Base-by-base conservation (phyloP, 2,888 invertebrate species). In the Neuroscelio doddi region DNA sequence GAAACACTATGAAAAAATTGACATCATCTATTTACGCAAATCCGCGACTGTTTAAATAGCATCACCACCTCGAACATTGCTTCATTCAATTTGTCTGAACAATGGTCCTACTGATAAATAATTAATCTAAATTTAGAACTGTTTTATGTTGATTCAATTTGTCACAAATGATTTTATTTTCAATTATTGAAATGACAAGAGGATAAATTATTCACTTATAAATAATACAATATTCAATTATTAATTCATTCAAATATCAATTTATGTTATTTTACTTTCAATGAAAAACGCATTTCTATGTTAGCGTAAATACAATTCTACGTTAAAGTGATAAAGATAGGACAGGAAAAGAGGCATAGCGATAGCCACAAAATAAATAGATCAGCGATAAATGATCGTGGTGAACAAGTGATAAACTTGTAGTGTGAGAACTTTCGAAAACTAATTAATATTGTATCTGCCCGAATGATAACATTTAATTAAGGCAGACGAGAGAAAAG, bases 381-480 rank as follows among this genome's bases (percentile, higher is more conserved):
- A 61, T 65, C 39, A 45, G 45, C 56, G 56, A 56, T 65, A 56
- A 47, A 44, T 64, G 39, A 30, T 32, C 27, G 3, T 14, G 47
- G 26, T 42, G 51, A 14, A 42, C 49, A 39, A 32, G 49, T 32
- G 56, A 63, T 50, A 58, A 52, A 45, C 38, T 53, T 14, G 53
- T 53, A 29, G 58, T 45, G 53, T 58, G 64, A 21, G 53, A 64
- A 58, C 53, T 49, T 49, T 64, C 49, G 58, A 64, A 64, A 64
- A 64, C 39, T 64, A 64, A 58, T 64, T 64, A 55, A 46, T 59
- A 59, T 17, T 46, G 32, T 45, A 55, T 55, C 29, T 42, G 45
- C 8, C 38, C 8, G 49, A 47, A 34, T 47, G 50, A 45, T 55
- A 34, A 21, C 34, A 41, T 38, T 14, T 34, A 51, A 46, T 47